Conservation (phyloP, 2,797 vertebrate genomes). For the Sebastolobus alascanus region DNA sequence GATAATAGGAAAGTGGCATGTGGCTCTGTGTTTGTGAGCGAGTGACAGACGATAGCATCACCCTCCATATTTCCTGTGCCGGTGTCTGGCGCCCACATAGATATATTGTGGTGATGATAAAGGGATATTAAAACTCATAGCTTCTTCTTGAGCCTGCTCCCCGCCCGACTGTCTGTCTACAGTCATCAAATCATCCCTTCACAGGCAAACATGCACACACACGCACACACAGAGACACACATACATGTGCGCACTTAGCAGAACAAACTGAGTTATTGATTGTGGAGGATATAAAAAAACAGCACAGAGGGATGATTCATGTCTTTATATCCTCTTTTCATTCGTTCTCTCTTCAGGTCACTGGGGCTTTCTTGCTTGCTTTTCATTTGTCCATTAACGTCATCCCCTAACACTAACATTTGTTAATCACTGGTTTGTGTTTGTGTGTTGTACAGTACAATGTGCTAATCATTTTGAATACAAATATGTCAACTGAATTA, state of each 20-base stretch:
- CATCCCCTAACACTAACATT: not conserved
- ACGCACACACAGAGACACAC: conserved; percentile 20
- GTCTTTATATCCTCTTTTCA: conserved; percentile 46
- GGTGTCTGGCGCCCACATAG: conserved; percentile 61
- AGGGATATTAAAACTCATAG: conserved; percentile 78
- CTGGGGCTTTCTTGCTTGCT: not conserved
- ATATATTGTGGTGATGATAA: conserved; percentile 69
- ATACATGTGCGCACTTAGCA: conserved; percentile 33
- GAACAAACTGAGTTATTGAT: conserved; percentile 65
- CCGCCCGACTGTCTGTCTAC: conserved; percentile 49
- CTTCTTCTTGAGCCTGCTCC: conserved; percentile 42
- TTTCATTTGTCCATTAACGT: conserved; percentile 9
- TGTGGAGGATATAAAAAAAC: conserved; percentile 42
- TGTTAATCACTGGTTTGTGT: not conserved
- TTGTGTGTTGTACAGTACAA: not conserved
- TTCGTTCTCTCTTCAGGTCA: conserved; percentile 26
- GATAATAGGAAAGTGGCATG: conserved; percentile 17
- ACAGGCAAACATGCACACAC: conserved; percentile 16
- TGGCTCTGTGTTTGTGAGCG: conserved; percentile 10
- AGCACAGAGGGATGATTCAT: conserved; percentile 48
- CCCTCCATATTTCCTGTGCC: conserved; percentile 71
- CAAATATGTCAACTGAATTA: not conserved
- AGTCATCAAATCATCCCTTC: conserved; percentile 41
- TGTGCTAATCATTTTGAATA: not conserved
- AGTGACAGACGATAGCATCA: conserved; percentile 69